Conservation (phyloP, 1,140 invertebrate genomes). For the Drosophila ficusphila region DNA sequence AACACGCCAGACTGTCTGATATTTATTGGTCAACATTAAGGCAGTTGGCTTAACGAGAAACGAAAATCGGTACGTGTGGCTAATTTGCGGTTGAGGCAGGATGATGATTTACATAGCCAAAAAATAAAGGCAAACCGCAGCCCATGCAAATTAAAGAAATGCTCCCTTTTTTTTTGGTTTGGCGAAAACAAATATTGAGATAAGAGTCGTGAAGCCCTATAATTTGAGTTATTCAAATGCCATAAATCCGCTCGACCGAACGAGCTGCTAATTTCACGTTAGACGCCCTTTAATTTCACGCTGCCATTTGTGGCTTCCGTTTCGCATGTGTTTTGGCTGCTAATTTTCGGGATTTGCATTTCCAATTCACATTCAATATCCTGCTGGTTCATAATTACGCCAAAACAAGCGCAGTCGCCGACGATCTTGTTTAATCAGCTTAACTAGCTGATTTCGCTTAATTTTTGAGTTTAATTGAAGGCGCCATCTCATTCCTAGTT, state of each 20-base stretch:
- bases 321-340: conserved; percentile 40
- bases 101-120: conserved; percentile 77
- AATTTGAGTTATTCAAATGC: conserved; percentile 66
- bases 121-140: conserved; percentile 14
- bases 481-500: conserved; percentile 38
- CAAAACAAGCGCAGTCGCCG: not conserved
- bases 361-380: conserved; percentile 32
- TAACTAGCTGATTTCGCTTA: conserved; percentile 16
- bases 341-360: conserved; percentile 15
- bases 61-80: conserved; percentile 60
- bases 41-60: conserved; percentile 68
- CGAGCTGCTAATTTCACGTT: conserved; percentile 63
- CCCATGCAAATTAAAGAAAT: conserved; percentile 83
- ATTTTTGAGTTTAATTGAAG: conserved; percentile 62
- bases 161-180: conserved; percentile 21
- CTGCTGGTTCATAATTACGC: conserved; percentile 31
- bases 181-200: conserved; percentile 70
- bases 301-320: conserved; percentile 79
- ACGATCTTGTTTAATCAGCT: conserved; percentile 13
- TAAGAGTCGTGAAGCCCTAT: conserved; percentile 4
- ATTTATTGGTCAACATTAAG: conserved; percentile 78
- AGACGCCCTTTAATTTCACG: conserved; percentile 71
- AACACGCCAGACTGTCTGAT: conserved; percentile 63
- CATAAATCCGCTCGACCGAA: conserved; percentile 51
- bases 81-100: conserved; percentile 73